phyloP scores from a whole-genome alignment of 1,140 invertebrate genomes.

The Drosophila arizonae region DNA sequence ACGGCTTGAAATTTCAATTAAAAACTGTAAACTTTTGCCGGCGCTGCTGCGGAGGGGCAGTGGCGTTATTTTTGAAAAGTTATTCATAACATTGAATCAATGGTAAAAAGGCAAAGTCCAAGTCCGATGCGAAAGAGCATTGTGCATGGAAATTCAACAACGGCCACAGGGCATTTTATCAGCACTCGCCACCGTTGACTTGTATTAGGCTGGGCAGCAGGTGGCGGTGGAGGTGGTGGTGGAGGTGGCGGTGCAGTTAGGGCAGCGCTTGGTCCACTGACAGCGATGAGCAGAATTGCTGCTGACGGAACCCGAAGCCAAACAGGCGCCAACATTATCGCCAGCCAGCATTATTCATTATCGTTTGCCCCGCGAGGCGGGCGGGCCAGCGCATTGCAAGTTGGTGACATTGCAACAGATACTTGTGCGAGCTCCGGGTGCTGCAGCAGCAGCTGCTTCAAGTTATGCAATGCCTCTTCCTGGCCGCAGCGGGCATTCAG shows the following conservation, averaged over 20 bases:
- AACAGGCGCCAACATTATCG: conserved; percentile 70
- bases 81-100: conserved; percentile 77
- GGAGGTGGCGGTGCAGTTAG: not conserved
- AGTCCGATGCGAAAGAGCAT: conserved; percentile 31
- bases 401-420: conserved; percentile 78
- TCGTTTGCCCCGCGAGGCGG: conserved; percentile 38
- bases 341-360: conserved; percentile 75
- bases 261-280: not conserved
- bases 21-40: conserved; percentile 44
- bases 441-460: conserved; percentile 47
- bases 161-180: conserved; percentile 35
- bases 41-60: not conserved
- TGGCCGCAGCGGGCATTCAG: conserved; percentile 29
- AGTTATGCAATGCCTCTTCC: conserved; percentile 38
- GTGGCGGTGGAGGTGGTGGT: not conserved
- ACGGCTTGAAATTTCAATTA: conserved; percentile 74
- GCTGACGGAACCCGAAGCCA: conserved; percentile 44
- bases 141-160: conserved; percentile 34
- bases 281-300: conserved; percentile 24
- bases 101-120: conserved; percentile 64
- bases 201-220: not conserved
- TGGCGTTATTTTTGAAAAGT: conserved; percentile 61
- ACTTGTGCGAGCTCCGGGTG: conserved; percentile 35
- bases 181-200: conserved; percentile 22
- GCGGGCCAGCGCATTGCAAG: conserved; percentile 32